Base-by-base conservation (phyloP, 2,113 vertebrate genomes). In the human region DNA sequence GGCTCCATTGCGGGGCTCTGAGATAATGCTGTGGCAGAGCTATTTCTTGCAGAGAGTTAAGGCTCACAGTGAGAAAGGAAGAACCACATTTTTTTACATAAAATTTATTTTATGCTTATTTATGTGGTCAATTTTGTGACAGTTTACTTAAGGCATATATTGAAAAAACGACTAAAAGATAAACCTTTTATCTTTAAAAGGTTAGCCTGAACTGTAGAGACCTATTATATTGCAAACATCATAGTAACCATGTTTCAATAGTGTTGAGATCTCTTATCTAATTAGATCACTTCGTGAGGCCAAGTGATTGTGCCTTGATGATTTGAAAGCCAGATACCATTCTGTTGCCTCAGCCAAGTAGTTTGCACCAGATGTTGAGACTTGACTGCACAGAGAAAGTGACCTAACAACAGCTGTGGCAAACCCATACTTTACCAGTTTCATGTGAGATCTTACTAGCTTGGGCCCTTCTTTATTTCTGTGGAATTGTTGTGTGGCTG, bases 191-290 rank as follows among this genome's bases (percentile, higher is more conserved):
- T n/a, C n/a, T n/a, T n/a, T n/a, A n/a, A n/a, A n/a, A n/a, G n/a
- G n/a, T n/a, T 72, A 64, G 76, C 27, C 84, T 73, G n/a, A 55
- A 25, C 50, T 43, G 38, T 1, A 38, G 45, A 32, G 59, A 59
- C 90, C 57, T 79, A 25, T 57, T 94, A 32, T 89, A 92, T 23
- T 89, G 94, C 55, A 96, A 92, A 16, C 32, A 78, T 97, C 93
- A 11, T 72, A 94, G 96, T 90, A 95, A 84, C 93, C 50, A 3
- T 94, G 84, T 96, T 98, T 94, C 93, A 86, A 92, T 43, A 96
- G 97, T 84, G 87, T 93, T 98, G 89, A 95, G 96, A 97, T 98
- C 94, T 89, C 92, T 93, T 93, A 35, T 98, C 97, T 98, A 98
- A 96, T 96, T 97, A 89, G 96, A 97, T 98, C 96, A 96, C 79